Evolutionary conservation across 2,888 invertebrate species (phyloP).

Genomic region (Thysanoteuthis rhombus): DNA sequence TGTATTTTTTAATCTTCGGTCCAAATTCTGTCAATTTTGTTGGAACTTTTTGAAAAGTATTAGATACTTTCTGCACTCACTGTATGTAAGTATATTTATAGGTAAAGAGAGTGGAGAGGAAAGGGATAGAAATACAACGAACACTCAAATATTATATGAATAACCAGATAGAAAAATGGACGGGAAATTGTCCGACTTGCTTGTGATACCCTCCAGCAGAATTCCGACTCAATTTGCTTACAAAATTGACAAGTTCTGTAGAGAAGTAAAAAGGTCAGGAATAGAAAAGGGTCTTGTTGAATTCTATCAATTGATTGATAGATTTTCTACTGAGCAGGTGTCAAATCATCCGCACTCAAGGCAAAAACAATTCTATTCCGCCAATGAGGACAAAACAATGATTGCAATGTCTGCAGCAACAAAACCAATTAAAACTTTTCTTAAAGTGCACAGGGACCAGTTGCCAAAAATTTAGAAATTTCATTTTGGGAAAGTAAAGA

Average conservation of each 20-base stretch:
- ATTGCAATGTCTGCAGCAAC: background rate
- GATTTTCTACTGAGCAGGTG: background rate
- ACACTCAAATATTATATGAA: background rate
- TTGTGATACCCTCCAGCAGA: background rate
- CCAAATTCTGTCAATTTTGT: too few species aligned
- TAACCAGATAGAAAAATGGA: background rate
- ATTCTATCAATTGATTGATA: background rate
- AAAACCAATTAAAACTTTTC: slow-evolving; percentile 12
- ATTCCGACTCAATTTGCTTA: background rate
- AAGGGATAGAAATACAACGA: background rate
- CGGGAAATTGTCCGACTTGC: background rate
- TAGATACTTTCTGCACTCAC: too few species aligned
- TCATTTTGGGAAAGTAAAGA: background rate
- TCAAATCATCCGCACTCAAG: slow-evolving; percentile 12
- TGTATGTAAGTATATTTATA: too few species aligned
- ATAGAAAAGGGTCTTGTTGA: background rate
- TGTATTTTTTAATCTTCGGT: too few species aligned
- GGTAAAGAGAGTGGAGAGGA: background rate
- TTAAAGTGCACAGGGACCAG: background rate
- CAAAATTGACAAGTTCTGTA: background rate
- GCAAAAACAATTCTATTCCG: background rate
- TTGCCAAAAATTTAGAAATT: slow-evolving; percentile 12
- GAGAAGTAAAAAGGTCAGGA: background rate
- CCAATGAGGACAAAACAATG: background rate
- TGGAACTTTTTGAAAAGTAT: too few species aligned